Evolutionary conservation across 2,888 invertebrate genomes (phyloP).

Genomic region (Volucella inflata): DNA sequence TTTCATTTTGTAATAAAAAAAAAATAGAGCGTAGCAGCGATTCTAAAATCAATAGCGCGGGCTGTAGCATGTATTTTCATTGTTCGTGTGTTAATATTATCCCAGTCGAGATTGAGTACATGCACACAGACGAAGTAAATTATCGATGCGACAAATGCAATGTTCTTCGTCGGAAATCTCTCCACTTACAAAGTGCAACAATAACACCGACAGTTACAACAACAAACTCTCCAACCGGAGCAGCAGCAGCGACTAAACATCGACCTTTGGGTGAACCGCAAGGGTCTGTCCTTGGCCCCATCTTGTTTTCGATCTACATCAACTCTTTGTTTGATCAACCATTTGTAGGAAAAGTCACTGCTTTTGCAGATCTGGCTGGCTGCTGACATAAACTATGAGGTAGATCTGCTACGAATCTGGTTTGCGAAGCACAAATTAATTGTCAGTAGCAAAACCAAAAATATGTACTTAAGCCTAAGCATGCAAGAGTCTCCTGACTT

Average conservation of each 20-base stretch:
- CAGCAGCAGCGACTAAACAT: conserved; percentile 1
- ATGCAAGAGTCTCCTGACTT: no score
- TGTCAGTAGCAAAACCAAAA: no score
- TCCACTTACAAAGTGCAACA: no score
- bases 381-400: no score
- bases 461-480: no score
- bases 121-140: not conserved
- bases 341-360: no score
- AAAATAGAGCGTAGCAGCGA: not conserved
- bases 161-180: no score
- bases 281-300: conserved; percentile 19
- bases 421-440: no score
- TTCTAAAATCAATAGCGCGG: not conserved
- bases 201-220: not conserved
- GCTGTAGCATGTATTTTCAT: not conserved
- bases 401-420: no score
- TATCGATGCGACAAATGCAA: no score
- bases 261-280: not conserved
- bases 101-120: not conserved
- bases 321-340: no score
- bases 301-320: not conserved
- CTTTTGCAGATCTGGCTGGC: no score
- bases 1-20: not conserved
- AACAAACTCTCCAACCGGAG: not conserved
- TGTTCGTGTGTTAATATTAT: not conserved